phyloP scores from a whole-genome alignment of 2,113 vertebrate species.

The Baryphthengus martii region DNA sequence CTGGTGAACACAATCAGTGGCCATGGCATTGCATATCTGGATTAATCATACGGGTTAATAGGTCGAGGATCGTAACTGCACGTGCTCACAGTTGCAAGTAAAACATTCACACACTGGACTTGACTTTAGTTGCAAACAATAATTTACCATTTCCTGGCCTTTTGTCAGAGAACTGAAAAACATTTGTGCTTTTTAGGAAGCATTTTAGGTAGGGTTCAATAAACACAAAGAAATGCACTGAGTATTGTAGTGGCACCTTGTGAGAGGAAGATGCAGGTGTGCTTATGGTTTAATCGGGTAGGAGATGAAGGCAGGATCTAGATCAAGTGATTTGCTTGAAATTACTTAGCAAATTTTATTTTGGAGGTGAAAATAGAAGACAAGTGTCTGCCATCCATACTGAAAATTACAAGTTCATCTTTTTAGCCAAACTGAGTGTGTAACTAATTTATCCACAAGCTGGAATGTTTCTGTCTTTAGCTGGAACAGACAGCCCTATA shows the following conservation, averaged over 20 bases:
- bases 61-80: not conserved
- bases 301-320: not conserved
- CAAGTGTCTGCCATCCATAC: not conserved
- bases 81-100: not conserved
- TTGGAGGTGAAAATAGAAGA: not conserved
- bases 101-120: not conserved
- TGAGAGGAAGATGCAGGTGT: not conserved
- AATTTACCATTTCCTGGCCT: not conserved
- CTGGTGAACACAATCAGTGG: not conserved
- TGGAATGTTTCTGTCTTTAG: not conserved
- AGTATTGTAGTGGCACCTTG: not conserved
- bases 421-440: not conserved
- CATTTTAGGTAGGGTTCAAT: not conserved
- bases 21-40: not conserved
- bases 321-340: not conserved
- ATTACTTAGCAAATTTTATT: not conserved
- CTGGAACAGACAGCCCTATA: not conserved
- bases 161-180: not conserved
- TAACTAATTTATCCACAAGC: not conserved
- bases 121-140: not conserved
- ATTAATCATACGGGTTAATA: not conserved
- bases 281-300: not conserved
- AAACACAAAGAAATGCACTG: not conserved
- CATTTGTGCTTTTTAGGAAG: not conserved
- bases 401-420: not conserved